Percentiles rank a stretch among this genome's conserved stretches.
Conservation (phyloP, 2,888 invertebrate species). For the Dolichomitus sp. region DNA sequence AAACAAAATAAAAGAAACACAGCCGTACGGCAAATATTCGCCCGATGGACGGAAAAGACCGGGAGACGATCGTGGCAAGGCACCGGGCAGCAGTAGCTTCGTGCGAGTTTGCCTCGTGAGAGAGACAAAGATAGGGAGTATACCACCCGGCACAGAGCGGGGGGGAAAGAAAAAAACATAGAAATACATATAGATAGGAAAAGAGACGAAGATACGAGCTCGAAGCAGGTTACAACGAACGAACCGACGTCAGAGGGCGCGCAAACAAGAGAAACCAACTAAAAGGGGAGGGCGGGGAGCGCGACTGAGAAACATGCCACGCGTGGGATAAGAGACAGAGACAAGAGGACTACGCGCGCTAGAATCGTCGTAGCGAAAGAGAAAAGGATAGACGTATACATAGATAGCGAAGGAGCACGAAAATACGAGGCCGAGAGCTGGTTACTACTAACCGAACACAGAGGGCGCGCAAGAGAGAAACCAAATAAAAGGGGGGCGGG, state of each 20-base stretch:
- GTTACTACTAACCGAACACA: conserved; percentile 31
- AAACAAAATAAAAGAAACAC: conserved; percentile 2
- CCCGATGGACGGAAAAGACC: conserved; percentile 67
- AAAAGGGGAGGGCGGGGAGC: background rate
- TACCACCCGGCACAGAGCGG: background rate
- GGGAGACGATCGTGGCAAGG: conserved; percentile 62
- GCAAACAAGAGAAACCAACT: background rate
- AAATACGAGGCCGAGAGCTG: conserved; percentile 21
- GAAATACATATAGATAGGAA: background rate
- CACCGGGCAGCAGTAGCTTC: conserved; percentile 64
- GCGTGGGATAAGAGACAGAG: background rate
- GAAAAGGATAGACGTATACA: background rate
- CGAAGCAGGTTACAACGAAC: too few species aligned
- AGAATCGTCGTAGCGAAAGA: background rate
- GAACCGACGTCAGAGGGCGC: background rate
- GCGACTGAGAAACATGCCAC: background rate
- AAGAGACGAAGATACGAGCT: background rate
- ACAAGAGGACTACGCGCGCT: background rate
- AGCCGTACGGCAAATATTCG: conserved; percentile 10
- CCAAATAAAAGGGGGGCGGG: conserved; percentile 30
- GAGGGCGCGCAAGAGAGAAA: conserved; percentile 35
- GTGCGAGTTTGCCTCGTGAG: conserved; percentile 62
- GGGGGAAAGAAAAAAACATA: background rate
- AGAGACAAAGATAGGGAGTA: conserved; percentile 31
- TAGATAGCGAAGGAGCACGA: background rate